Evolutionary conservation across 1,140 invertebrate genomes (phyloP), one percentile per base, ranked within the genome.

Genomic region (Drosophila tristis): DNA sequence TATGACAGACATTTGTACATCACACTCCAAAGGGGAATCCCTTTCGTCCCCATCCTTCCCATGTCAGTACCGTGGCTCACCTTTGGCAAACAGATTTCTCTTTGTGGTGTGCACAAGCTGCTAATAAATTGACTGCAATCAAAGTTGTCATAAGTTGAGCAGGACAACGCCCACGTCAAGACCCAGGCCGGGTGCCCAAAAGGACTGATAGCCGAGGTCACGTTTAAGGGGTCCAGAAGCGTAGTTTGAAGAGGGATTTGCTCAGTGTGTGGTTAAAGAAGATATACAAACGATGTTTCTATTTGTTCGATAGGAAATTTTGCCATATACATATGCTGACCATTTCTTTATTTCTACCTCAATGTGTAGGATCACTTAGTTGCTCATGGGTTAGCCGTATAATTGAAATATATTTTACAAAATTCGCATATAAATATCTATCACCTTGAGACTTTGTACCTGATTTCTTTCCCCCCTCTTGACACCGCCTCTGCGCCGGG

Each of bases 121-220:
- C 64, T 86, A 87, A 86, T 86, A 86, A 86, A 86, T 86, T 87
- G 81, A 81, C 78, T 86, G 82, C 78, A 86, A 86, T 86, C 82
- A 86, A 81, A 86, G 81, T 77, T 86, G 81, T 86, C 81, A 86
- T 86, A 86, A 86, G 82, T 86, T 74, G 65, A 70, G 58, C 72
- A 67, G 81, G 78, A 62, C 74, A 78, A 80, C 60, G 78, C 71
- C 75, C 65, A 80, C 55, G 71, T 23, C 68, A 39, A 39, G 35
- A 31, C 25, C 53, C 39, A 31, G 53, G 50, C 8, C 59, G 11
- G 35, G 11, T 39, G 11, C 35, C 35, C 35, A 39, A 58, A 47
- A 20, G 66, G 71, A 75, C 68, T 71, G 68, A 66, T 68, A 80
- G 64, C 81, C 77, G 81, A 53, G 78, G 81, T 85, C 80, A 85